A percentile compares a stretch with the other conserved stretches of the same genome.
phyloP scores from a whole-genome alignment of 2,888 invertebrate genomes.

The Hylaea fasciaria region DNA sequence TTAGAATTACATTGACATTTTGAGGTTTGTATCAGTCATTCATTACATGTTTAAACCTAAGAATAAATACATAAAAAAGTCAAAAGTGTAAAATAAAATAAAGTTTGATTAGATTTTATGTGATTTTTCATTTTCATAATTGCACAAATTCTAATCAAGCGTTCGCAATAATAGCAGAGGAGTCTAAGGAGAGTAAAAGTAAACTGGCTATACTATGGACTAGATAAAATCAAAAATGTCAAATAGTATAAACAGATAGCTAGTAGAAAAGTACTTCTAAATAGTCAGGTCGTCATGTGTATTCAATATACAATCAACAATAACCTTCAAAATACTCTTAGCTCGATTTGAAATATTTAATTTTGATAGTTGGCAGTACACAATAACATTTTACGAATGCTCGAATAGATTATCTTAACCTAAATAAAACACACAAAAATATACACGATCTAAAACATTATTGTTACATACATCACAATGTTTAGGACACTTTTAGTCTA shows the following conservation, averaged over 20 bases:
- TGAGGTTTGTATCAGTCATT: conserved; percentile 64
- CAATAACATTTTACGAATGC: conserved; percentile 80
- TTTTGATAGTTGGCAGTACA: conserved; percentile 44
- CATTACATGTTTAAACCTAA: conserved; percentile 59
- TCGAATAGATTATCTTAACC: conserved; percentile 65
- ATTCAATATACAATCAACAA: conserved; percentile 32
- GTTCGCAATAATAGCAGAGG: conserved; percentile 50
- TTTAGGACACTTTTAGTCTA: conserved; percentile 79
- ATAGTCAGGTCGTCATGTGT: conserved; percentile 28
- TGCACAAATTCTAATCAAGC: conserved; percentile 58
- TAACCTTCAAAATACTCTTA: conserved; percentile 25
- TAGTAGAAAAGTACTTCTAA: conserved; percentile 26
- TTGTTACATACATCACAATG: conserved; percentile 83
- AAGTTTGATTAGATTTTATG: conserved; percentile 58
- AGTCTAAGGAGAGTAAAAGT: conserved; percentile 55
- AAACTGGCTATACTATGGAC: conserved; percentile 43
- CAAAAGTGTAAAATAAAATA: conserved; percentile 66
- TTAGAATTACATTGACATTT: conserved; percentile 51
- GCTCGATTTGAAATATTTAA: conserved; percentile 26
- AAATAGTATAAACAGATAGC: conserved; percentile 32
- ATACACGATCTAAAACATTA: conserved; percentile 82
- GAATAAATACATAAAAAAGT: conserved; percentile 61
- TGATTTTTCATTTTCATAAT: conserved; percentile 29
- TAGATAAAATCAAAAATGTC: conserved; percentile 34
- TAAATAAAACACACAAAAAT: conserved; percentile 83